These are phyloP conservation scores for Anomalospiza imberbis DNA, from an alignment of 2,797 vertebrate species.

Conservation along the genomic window DNA sequence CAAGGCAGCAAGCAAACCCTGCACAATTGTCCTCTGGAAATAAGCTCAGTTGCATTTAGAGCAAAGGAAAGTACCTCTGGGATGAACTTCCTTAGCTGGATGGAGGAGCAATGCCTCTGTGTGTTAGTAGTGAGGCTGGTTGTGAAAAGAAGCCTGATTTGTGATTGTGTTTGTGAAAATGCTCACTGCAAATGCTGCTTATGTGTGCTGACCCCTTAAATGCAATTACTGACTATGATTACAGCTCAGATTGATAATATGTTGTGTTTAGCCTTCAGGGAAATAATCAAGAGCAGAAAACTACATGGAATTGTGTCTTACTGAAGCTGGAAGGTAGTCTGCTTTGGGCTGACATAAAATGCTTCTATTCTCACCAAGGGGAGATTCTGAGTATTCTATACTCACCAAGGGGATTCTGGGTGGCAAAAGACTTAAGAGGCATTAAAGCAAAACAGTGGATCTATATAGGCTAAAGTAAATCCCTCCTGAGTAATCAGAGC, in stretches of 20 bases:
- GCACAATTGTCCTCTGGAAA: not conserved
- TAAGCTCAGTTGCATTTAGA: not conserved
- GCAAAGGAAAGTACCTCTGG: not conserved
- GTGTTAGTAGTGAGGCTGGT: not conserved
- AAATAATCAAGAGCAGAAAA: not conserved
- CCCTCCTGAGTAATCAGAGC: not conserved
- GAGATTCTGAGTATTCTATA: too few species aligned
- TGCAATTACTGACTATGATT: not conserved
- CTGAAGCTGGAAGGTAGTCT: not conserved
- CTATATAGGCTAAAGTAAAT: not conserved
- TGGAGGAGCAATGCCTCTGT: not conserved
- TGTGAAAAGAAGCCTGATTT: not conserved
- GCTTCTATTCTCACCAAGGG: not conserved
- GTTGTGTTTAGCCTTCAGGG: not conserved
- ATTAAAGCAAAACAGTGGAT: not conserved
- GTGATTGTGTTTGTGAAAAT: not conserved
- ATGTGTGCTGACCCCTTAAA: not conserved
- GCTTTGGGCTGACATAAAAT: not conserved
- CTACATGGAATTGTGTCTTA: not conserved
- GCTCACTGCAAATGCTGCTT: not conserved
- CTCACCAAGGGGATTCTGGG: not conserved
- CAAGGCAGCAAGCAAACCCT: not conserved
- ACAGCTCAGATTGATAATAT: not conserved
- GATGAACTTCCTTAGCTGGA: not conserved
- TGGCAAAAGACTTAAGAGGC: not conserved